Percentiles rank a stretch among this genome's conserved stretches.
phyloP scores from a whole-genome alignment of 2,113 vertebrate genomes.

The Telmatochromis sp. region DNA sequence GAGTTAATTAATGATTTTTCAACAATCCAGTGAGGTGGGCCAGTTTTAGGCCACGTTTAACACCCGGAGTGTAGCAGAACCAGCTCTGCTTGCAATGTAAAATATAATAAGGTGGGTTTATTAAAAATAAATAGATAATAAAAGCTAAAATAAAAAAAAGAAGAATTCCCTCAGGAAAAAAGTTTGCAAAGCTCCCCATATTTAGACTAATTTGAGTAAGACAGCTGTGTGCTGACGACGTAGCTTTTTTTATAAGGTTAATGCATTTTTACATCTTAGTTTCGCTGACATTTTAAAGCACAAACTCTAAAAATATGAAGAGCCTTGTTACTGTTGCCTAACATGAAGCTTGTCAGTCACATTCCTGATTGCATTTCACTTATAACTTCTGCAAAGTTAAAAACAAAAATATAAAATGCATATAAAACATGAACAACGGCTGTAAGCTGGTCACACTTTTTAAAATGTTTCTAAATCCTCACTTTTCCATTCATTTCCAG shows the following conservation, averaged over 20 bases:
- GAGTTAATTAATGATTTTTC: not conserved
- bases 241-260: not conserved
- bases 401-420: not conserved
- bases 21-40: not conserved
- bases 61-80: fast-evolving
- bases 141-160: fast-evolving
- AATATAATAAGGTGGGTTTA: not conserved
- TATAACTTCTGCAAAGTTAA: not conserved
- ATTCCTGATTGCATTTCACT: not conserved
- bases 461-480: not conserved
- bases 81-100: not conserved
- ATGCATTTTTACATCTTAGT: not conserved
- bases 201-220: not conserved
- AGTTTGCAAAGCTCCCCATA: fast-evolving
- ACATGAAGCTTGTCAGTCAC: not conserved
- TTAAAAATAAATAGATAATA: not conserved
- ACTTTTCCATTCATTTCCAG: not conserved
- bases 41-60: not conserved
- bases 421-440: fast-evolving
- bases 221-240: not conserved
- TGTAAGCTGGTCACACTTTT: not conserved
- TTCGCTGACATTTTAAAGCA: not conserved
- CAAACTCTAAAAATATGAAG: not conserved
- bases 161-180: not conserved
- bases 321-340: not conserved